Conservation (phyloP, 1,140 invertebrate species). For the Stegodyphus dumicola region DNA sequence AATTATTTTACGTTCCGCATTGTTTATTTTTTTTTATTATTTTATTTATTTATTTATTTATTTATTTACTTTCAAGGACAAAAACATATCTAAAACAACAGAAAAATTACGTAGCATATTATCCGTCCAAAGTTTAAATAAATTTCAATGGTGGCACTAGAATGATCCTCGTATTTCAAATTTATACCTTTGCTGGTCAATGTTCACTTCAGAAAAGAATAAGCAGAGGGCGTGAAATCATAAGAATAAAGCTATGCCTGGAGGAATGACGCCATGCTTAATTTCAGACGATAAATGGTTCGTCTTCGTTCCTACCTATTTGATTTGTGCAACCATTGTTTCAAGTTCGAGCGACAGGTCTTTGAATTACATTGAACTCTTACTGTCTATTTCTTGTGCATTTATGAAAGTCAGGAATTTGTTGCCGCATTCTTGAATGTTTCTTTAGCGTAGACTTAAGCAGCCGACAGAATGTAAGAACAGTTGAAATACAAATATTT, state of each 20-base stretch:
- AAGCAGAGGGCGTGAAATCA: not conserved
- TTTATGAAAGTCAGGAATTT: not conserved
- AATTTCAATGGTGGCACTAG: too few relatives aligned
- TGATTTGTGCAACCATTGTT: conserved; percentile 13
- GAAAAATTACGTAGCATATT: too few relatives aligned
- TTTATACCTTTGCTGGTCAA: not conserved
- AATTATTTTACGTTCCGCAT: too few relatives aligned
- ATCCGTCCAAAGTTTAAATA: too few relatives aligned
- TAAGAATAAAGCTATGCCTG: not conserved
- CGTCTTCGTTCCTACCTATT: not conserved
- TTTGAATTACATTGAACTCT: conserved; percentile 3
- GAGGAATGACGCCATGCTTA: not conserved
- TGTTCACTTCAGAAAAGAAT: not conserved
- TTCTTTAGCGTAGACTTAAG: not conserved
- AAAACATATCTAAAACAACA: too few relatives aligned
- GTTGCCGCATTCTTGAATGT: not conserved
- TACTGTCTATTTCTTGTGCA: not conserved
- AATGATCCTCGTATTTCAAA: too few relatives aligned
- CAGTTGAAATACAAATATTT: too few relatives aligned
- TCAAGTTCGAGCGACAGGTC: not conserved
- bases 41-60: too few relatives aligned
- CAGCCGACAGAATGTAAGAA: too few relatives aligned
- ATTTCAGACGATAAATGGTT: not conserved
- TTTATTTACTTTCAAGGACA: too few relatives aligned
- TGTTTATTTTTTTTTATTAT: too few relatives aligned